Evolutionary conservation across 1,140 invertebrate genomes (phyloP).

Genomic region (Paramacrobiotus metropolitanus): DNA sequence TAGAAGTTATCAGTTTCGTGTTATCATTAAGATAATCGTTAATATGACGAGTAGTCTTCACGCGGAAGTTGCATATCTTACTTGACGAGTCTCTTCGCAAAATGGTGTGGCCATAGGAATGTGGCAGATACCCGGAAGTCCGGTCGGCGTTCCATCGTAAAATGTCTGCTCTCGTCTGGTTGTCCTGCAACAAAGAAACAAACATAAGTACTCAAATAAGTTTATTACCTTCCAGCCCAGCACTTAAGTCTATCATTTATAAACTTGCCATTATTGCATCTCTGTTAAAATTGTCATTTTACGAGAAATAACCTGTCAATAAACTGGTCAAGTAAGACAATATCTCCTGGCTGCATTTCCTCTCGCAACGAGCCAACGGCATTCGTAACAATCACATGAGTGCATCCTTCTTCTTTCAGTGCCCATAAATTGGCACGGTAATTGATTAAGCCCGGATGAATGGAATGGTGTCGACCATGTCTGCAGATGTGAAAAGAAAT

Average conservation of each 20-base stretch:
- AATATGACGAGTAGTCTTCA: no score
- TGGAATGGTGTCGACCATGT: slow-evolving; percentile 61
- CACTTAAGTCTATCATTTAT: no score
- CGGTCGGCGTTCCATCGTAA: slow-evolving; percentile 45
- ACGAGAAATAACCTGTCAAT: slow-evolving; percentile 83
- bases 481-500: slow-evolving; percentile 24
- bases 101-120: slow-evolving; percentile 74
- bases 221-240: no score
- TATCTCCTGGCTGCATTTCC: slow-evolving; percentile 56
- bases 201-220: slow-evolving; percentile 5
- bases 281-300: no score
- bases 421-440: slow-evolving; percentile 93
- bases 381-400: slow-evolving; percentile 68
- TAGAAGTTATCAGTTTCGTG: no score
- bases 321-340: slow-evolving; percentile 75
- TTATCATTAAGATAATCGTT: no score
- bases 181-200: slow-evolving; percentile 22
- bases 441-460: slow-evolving; percentile 61
- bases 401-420: slow-evolving; percentile 59
- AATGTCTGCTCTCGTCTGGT: slow-evolving; percentile 52
- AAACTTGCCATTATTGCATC: no score
- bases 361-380: slow-evolving; percentile 77
- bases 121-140: slow-evolving; percentile 52
- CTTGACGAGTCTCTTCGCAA: slow-evolving; percentile 39
- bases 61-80: no score